Evolutionary conservation across 2,888 invertebrate genomes (phyloP), one percentile per base, ranked within the genome.

Genomic region (Noctua janthina): DNA sequence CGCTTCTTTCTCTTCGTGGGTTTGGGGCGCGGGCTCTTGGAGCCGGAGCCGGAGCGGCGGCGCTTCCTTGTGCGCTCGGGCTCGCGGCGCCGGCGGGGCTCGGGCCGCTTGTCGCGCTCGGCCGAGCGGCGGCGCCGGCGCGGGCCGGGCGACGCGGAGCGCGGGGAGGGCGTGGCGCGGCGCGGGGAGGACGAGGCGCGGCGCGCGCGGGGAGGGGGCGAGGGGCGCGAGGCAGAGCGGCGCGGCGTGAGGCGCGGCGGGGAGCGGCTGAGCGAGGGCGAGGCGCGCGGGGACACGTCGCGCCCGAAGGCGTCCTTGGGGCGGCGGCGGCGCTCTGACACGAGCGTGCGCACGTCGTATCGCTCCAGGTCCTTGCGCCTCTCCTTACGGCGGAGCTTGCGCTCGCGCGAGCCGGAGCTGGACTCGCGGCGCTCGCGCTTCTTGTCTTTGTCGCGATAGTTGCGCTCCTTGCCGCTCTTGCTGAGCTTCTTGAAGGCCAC

Each of bases 291-390:
- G 1, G 97, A 97, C 76, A 98, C 97, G 94, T 98, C 98, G 20
- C 98, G 97, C 0, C 98, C 98, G 94, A 98, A 98, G 74, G 98
- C 97, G 94, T 98, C 98, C 94, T 98, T 98, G 77, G 97, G 96
- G 59, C 97, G 96, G 80, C 97, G 96, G 0, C 98, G 97, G 89
- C 98, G 98, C 84, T 98, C 98, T 10, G 98, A 97, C 15, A 99
- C 98, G 62, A 99, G 96, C 83, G 98, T 98, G 66, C 99, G 97
- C 17, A 99, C 99, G 95, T 99, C 98, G 93, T 99, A 99, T 6
- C 99, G 97, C 90, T 98, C 98, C 74, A 99, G 95, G 91, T 99
- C 99, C 91, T 98, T 98, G 29, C 98, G 97, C 91, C 98, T 98
- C 84, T 94, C 97, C 89, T 92, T 96, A 90, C 93, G 96, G 92